Conservation (phyloP, 2,797 vertebrate genomes). For the Mycteria americana region DNA sequence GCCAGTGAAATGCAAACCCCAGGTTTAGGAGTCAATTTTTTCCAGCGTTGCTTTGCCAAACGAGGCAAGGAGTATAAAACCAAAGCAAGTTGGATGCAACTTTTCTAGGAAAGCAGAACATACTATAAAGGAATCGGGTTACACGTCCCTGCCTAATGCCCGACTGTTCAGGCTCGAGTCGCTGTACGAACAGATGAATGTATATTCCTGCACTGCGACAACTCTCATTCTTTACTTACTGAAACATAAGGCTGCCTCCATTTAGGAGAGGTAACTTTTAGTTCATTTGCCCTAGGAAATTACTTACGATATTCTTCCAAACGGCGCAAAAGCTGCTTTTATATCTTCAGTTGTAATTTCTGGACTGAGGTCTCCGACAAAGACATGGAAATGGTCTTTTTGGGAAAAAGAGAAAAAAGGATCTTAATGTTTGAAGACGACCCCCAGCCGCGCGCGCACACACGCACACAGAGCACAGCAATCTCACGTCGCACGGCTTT, state of each 20-base stretch:
- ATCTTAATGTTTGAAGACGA: slow-evolving; percentile 45
- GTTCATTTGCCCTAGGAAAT: background rate
- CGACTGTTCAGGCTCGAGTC: background rate
- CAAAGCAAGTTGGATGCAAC: background rate
- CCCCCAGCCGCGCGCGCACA: background rate
- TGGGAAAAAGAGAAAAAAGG: slow-evolving; percentile 46
- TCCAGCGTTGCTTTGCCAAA: background rate
- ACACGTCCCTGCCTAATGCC: background rate
- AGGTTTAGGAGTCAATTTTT: background rate
- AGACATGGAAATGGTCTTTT: slow-evolving; percentile 97
- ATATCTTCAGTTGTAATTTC: slow-evolving; percentile 99
- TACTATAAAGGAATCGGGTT: background rate
- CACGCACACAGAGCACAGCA: background rate
- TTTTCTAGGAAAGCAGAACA: background rate
- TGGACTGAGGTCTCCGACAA: slow-evolving; percentile 97
- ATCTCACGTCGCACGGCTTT: background rate
- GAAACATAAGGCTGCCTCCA: slow-evolving; percentile 31
- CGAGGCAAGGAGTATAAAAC: background rate
- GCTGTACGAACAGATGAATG: background rate
- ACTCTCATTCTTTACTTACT: background rate
- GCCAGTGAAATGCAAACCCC: background rate
- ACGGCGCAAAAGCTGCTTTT: slow-evolving; percentile 95
- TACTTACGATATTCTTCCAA: slow-evolving; percentile 98
- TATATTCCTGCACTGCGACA: background rate
- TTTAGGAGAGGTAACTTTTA: background rate